A percentile compares a stretch with the other conserved stretches of the same genome.
Conservation (phyloP, 1,140 invertebrate species). For the Drosophila sproati region DNA sequence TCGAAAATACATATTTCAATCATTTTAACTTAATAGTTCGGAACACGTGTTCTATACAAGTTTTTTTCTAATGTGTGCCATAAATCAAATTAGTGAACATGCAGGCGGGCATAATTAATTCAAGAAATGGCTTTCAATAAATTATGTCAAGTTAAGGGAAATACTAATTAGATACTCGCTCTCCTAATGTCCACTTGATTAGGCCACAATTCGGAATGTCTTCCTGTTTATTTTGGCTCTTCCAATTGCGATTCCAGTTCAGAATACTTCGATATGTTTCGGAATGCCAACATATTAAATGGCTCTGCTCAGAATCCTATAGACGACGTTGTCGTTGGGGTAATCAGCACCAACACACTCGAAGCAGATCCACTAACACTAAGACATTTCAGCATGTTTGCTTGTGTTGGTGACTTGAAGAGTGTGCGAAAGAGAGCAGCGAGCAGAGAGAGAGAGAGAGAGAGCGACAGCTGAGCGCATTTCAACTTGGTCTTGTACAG, state of each 20-base stretch:
- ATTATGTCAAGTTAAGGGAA: conserved; percentile 22
- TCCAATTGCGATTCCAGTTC: conserved; percentile 11
- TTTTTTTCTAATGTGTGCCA: conserved; percentile 51
- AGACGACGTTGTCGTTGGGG: conserved; percentile 32
- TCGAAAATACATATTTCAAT: conserved; percentile 28
- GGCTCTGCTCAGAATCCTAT: conserved; percentile 61
- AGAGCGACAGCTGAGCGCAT: conserved; percentile 4
- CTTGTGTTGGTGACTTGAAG: conserved; percentile 54
- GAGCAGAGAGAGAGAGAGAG: background rate
- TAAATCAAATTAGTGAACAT: conserved; percentile 66
- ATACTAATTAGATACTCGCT: conserved; percentile 17
- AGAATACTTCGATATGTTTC: conserved; percentile 31
- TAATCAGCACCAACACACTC: conserved; percentile 64
- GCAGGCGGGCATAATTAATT: conserved; percentile 43
- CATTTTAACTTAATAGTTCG: conserved; percentile 31
- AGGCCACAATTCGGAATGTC: background rate
- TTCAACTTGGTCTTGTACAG: conserved; percentile 10
- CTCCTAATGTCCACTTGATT: conserved; percentile 5
- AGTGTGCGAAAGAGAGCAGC: conserved; percentile 22
- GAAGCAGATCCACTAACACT: conserved; percentile 69
- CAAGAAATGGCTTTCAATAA: conserved; percentile 36
- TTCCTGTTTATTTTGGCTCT: background rate
- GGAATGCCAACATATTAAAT: conserved; percentile 58
- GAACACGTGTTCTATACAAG: conserved; percentile 48
- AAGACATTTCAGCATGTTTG: conserved; percentile 12